Evolutionary conservation across 2,888 invertebrate genomes (phyloP).

Genomic region (Himalopsyche kuldschensis): DNA sequence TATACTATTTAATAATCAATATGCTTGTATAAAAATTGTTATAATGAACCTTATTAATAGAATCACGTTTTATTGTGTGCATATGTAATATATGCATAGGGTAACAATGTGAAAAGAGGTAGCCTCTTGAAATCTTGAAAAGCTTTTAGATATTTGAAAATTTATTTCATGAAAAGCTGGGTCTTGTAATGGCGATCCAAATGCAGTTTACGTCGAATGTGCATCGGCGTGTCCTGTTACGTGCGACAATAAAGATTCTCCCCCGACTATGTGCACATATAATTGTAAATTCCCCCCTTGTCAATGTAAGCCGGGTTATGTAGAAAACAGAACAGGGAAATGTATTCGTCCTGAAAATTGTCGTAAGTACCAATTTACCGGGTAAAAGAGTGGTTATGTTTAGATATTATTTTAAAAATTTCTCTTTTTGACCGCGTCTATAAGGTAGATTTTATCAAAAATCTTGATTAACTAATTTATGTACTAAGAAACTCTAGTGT

Average conservation of each 20-base stretch:
- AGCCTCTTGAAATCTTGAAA: background rate
- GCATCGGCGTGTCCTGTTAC: constrained; percentile 9
- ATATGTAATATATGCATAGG: background rate
- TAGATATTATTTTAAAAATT: no score
- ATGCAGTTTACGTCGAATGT: constrained; percentile 7
- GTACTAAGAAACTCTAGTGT: no score
- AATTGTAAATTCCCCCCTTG: constrained; percentile 2
- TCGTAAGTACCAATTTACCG: constrained; percentile 9
- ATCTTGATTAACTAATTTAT: no score
- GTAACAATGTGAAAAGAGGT: background rate
- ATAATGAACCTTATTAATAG: background rate
- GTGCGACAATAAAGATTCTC: background rate
- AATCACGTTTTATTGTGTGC: background rate
- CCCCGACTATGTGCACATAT: background rate
- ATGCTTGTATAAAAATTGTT: background rate
- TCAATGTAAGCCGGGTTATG: constrained; percentile 11
- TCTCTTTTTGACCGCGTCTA: no score
- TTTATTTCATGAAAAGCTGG: background rate
- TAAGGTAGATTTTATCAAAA: no score
- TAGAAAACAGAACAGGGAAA: constrained; percentile 8
- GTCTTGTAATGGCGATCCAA: background rate
- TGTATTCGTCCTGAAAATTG: constrained; percentile 5
- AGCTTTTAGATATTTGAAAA: background rate
- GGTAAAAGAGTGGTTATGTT: no score
- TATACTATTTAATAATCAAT: no score